These are phyloP conservation scores for Drosophila barbarae DNA, from an alignment of 2,888 invertebrate species.

Conservation along the genomic window DNA sequence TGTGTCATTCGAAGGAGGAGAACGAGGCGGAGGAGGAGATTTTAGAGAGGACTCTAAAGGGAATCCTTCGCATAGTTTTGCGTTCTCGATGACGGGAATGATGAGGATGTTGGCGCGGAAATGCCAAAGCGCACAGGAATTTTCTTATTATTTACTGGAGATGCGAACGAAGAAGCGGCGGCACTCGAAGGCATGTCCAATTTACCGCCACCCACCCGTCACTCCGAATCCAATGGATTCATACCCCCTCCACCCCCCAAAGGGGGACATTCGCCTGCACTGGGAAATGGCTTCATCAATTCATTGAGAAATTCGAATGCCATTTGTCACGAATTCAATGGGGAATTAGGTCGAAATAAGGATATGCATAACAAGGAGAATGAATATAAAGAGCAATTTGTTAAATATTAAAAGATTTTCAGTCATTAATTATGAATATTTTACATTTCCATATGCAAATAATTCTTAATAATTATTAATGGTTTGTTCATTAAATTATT, in stretches of 20 bases:
- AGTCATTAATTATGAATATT: not conserved
- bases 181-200: constrained; percentile 42
- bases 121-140: constrained; percentile 67
- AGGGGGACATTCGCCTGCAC: constrained; percentile 5
- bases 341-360: not conserved
- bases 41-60: not conserved
- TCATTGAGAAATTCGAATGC: constrained; percentile 7
- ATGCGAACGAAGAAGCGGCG: constrained; percentile 40
- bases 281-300: constrained; percentile 11
- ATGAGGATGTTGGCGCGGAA: constrained; percentile 45
- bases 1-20: not conserved
- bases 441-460: too few relatives aligned
- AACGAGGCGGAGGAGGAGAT: not conserved
- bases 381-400: not conserved
- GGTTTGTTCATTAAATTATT: not conserved
- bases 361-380: not conserved
- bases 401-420: not conserved
- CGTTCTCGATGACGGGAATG: constrained; percentile 29
- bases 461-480: not conserved
- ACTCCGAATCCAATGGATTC: not conserved
- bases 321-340: constrained; percentile 3
- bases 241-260: too few relatives aligned
- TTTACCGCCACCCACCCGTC: constrained; percentile 13
- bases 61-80: constrained; percentile 35
- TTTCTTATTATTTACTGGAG: constrained; percentile 66